These are phyloP conservation scores for Tauraco erythrolophus DNA, from an alignment of 2,113 vertebrate genomes.

Conservation along the genomic window DNA sequence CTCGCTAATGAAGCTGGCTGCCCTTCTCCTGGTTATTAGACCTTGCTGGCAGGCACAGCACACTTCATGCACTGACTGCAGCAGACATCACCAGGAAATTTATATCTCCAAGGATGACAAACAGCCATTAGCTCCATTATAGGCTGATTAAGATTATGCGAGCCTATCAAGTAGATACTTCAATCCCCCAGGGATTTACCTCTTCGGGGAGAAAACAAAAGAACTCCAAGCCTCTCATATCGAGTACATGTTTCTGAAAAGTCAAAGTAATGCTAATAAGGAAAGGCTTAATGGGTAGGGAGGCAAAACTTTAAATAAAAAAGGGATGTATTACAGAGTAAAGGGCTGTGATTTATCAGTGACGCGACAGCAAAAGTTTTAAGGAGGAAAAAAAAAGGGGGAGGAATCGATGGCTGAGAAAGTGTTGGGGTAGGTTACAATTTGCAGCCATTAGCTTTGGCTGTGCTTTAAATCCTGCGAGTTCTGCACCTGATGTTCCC, in stretches of 20 bases:
- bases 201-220: conserved; percentile 69
- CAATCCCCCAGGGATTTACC: conserved; percentile 74
- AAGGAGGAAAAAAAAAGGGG: neutral
- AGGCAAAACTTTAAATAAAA: conserved; percentile 43
- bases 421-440: neutral
- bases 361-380: conserved; percentile 52
- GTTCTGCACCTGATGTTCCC: conserved; percentile 25
- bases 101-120: conserved; percentile 87
- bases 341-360: conserved; percentile 34
- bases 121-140: conserved; percentile 88
- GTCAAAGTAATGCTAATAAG: conserved; percentile 26
- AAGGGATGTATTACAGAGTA: conserved; percentile 10
- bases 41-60: conserved; percentile 77
- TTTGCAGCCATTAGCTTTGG: neutral
- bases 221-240: conserved; percentile 50
- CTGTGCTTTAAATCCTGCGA: conserved; percentile 29
- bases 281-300: conserved; percentile 32
- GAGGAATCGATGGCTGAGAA: neutral
- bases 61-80: conserved; percentile 80
- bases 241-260: conserved; percentile 33
- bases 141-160: conserved; percentile 81
- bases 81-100: conserved; percentile 85
- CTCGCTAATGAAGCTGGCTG: conserved; percentile 72
- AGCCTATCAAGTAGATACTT: conserved; percentile 83
- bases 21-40: conserved; percentile 77